phyloP scores from a whole-genome alignment of 2,888 invertebrate genomes.

The Thysanoteuthis rhombus region DNA sequence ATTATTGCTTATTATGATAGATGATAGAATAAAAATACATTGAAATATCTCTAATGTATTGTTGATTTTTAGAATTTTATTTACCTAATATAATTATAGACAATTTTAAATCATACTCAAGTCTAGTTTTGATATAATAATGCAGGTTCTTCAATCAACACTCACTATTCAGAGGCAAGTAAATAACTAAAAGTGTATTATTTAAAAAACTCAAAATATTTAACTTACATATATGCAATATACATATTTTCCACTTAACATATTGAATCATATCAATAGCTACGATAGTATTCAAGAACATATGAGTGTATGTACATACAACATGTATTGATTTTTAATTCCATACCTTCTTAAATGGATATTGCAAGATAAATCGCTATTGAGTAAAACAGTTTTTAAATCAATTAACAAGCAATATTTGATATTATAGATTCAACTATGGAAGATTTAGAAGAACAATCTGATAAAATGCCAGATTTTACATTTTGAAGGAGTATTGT shows the following conservation, averaged over 20 bases:
- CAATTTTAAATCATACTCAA: not conserved
- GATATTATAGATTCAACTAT: not conserved
- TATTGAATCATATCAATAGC: not conserved
- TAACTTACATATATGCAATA: too few species aligned
- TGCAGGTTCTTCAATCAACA: not conserved
- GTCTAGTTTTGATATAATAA: not conserved
- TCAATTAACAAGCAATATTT: not conserved
- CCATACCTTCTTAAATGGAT: not conserved
- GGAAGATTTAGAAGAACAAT: not conserved
- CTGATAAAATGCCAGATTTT: not conserved
- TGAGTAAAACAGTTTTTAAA: not conserved
- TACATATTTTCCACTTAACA: too few species aligned
- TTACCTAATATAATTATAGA: not conserved
- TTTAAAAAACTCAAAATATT: too few species aligned
- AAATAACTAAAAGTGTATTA: not conserved
- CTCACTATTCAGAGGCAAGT: not conserved
- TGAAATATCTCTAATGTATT: not conserved
- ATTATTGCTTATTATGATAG: too few species aligned
- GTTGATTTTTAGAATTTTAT: not conserved
- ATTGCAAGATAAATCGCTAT: not conserved
- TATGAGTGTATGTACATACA: not conserved
- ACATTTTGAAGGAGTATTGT: not conserved
- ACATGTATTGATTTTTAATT: not conserved
- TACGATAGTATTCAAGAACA: not conserved
- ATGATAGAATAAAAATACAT: not conserved